These are phyloP conservation scores for Caenorhabditis sp. DNA, from an alignment of 2,888 invertebrate species.

Conservation along the genomic window DNA sequence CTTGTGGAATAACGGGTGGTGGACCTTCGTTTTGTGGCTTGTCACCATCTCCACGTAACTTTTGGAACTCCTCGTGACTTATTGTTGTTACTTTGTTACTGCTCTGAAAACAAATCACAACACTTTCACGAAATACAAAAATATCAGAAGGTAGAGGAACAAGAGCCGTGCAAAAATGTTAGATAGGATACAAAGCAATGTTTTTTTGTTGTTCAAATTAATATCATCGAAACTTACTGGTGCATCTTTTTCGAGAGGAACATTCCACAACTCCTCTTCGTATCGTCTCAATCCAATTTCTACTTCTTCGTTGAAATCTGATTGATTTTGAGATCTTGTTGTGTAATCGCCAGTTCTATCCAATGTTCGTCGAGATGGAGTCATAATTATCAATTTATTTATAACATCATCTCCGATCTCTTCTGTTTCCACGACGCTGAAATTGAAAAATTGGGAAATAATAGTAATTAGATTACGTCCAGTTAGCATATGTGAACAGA, in stretches of 20 bases:
- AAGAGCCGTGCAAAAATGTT: constrained; percentile 6
- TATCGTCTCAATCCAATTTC: constrained; percentile 95
- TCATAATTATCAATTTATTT: constrained; percentile 84
- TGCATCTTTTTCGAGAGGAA: constrained; percentile 43
- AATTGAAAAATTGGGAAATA: constrained; percentile 12
- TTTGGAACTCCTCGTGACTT: constrained; percentile 53
- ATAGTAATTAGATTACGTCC: constrained; percentile 1
- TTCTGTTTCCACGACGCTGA: constrained; percentile 73
- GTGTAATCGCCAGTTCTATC: constrained; percentile 83
- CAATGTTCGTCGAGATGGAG: constrained; percentile 78
- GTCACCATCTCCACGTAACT: constrained; percentile 43
- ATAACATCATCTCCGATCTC: constrained; percentile 70
- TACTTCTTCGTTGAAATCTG: constrained; percentile 91
- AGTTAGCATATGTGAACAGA: not conserved
- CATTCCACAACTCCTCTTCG: constrained; percentile 89
- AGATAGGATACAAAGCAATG: not conserved
- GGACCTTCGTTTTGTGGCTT: constrained; percentile 13
- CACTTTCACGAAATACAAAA: constrained; percentile 25
- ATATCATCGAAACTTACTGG: constrained; percentile 29
- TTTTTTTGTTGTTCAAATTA: not conserved
- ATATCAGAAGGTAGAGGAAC: not conserved
- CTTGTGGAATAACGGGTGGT: constrained; percentile 50
- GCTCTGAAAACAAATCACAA: constrained; percentile 31
- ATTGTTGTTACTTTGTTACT: constrained; percentile 59
- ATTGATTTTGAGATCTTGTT: constrained; percentile 89